A percentile compares a stretch with the other conserved stretches of the same genome.
Conservation (phyloP, 2,888 invertebrate species). For the Camptogramma bilineatum region DNA sequence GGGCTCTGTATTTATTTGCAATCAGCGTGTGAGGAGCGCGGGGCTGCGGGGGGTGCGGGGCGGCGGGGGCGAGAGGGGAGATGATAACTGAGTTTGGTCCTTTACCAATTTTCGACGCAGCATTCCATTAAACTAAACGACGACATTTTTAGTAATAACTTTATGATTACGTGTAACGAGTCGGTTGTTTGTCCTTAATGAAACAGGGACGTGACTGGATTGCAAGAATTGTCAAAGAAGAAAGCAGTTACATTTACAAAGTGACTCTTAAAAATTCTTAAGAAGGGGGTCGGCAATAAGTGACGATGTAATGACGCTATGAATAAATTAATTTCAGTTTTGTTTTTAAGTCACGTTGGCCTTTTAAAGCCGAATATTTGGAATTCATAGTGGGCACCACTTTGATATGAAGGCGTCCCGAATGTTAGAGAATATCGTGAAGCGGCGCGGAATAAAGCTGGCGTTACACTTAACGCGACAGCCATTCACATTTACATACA, state of each 20-base stretch:
- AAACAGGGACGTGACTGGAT: constrained; percentile 18
- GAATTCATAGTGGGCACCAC: constrained; percentile 9
- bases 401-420: not conserved
- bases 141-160: constrained; percentile 22
- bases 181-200: constrained; percentile 17
- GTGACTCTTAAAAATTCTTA: constrained; percentile 9
- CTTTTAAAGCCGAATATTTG: constrained; percentile 14
- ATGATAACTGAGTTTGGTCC: constrained; percentile 29
- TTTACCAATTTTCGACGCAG: constrained; percentile 32
- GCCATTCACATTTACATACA: not conserved
- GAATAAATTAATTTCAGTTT: constrained; percentile 38
- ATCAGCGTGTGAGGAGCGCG: constrained; percentile 45
- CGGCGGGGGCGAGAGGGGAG: constrained; percentile 15
- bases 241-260: constrained; percentile 1
- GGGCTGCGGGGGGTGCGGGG: not conserved
- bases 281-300: constrained; percentile 21
- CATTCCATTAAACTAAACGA: constrained; percentile 25
- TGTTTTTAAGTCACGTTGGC: constrained; percentile 35
- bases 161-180: constrained; percentile 22
- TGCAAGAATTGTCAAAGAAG: constrained; percentile 14
- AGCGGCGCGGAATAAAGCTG: not conserved
- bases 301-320: constrained; percentile 31
- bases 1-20: constrained; percentile 53
- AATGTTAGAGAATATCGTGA: not conserved
- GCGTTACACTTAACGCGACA: constrained; percentile 7